Conservation (phyloP, 2,888 invertebrate genomes). For the Bombylius discolor region DNA sequence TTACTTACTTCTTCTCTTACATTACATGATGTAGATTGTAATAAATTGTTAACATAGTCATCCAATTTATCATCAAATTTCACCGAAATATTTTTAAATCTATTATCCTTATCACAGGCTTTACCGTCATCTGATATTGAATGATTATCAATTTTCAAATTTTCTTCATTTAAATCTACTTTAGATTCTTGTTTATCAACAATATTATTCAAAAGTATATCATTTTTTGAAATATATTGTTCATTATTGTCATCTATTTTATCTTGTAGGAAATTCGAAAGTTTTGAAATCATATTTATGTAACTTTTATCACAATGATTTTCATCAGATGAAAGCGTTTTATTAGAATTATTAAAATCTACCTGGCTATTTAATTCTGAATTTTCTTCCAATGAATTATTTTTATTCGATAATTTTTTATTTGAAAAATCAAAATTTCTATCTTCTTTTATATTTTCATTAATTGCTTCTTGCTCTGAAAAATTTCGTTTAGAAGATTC, state of each 20-base stretch:
- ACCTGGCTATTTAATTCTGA: too few relatives aligned
- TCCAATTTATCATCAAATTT: constrained; percentile 7
- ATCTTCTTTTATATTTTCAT: not conserved
- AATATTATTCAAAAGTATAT: too few relatives aligned
- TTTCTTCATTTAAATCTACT: not conserved
- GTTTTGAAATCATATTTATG: not conserved
- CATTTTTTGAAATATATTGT: not conserved
- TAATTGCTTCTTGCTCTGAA: not conserved
- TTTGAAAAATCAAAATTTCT: not conserved
- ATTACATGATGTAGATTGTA: not conserved
- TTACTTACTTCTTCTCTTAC: constrained; percentile 6
- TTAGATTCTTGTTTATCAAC: too few relatives aligned
- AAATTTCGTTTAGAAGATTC: too few relatives aligned
- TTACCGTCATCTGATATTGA: too few relatives aligned
- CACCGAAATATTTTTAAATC: not conserved
- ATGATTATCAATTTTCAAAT: not conserved
- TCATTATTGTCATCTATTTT: not conserved
- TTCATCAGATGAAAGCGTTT: too few relatives aligned
- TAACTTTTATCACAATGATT: not conserved
- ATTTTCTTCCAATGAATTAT: too few relatives aligned
- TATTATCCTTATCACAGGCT: too few relatives aligned
- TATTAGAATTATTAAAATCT: too few relatives aligned
- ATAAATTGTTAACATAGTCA: constrained; percentile 7
- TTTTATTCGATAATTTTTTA: too few relatives aligned
- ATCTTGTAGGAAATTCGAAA: not conserved